These are phyloP conservation scores for Bombus confusus DNA, from an alignment of 1,140 invertebrate species.

Conservation along the genomic window DNA sequence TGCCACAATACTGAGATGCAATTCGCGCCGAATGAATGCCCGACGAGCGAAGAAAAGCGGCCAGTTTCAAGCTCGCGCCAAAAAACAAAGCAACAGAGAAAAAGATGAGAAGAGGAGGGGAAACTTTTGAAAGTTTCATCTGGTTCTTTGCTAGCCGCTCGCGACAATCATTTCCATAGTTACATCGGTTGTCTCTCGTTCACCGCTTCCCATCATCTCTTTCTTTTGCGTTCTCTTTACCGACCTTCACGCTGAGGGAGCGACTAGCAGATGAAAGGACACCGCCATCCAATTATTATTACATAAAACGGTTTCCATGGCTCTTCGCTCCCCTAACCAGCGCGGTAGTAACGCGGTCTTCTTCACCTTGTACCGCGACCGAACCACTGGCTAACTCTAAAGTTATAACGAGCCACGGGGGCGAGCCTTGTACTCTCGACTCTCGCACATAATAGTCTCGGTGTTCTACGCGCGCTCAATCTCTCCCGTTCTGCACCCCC, in stretches of 20 bases:
- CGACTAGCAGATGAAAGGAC: constrained; percentile 75
- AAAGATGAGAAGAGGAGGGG: neutral
- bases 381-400: constrained; percentile 78
- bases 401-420: constrained; percentile 77
- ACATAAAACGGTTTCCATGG: constrained; percentile 77
- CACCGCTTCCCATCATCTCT: constrained; percentile 9
- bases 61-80: neutral
- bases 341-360: constrained; percentile 58
- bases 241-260: constrained; percentile 46
- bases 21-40: neutral
- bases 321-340: constrained; percentile 62
- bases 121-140: constrained; percentile 54
- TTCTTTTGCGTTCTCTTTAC: constrained; percentile 46
- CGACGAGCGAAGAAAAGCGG: neutral
- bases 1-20: neutral
- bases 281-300: constrained; percentile 81
- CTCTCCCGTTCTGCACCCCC: neutral
- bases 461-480: constrained; percentile 53
- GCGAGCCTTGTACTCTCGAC: constrained; percentile 69
- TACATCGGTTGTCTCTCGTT: constrained; percentile 50
- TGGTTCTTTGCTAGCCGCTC: constrained; percentile 36
- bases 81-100: neutral
- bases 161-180: constrained; percentile 63
- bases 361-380: constrained; percentile 73
- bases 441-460: constrained; percentile 71